Conservation (phyloP, 2,888 invertebrate genomes). For the Galeruca laticollis region DNA sequence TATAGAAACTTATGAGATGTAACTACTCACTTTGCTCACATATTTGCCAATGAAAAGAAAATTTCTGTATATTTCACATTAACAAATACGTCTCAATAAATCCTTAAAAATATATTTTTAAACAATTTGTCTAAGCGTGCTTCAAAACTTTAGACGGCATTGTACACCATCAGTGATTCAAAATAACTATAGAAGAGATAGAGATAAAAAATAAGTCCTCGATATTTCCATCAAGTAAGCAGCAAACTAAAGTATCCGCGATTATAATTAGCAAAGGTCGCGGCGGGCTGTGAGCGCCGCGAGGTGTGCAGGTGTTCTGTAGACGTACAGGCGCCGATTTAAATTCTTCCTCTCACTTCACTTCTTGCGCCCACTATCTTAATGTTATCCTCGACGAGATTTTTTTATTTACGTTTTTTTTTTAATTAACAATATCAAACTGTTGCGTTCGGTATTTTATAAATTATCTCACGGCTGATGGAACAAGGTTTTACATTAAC, state of each 20-base stretch:
- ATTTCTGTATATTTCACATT: neutral
- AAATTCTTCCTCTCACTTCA: slow-evolving; percentile 57
- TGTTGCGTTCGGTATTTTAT: neutral
- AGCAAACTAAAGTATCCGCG: slow-evolving; percentile 39
- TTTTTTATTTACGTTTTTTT: slow-evolving; percentile 4
- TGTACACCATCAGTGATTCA: neutral
- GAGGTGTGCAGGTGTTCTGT: slow-evolving; percentile 65
- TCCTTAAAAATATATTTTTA: neutral
- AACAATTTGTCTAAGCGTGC: no score
- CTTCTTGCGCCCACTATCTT: slow-evolving; percentile 27
- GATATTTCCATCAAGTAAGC: slow-evolving; percentile 6
- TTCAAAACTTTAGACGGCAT: neutral
- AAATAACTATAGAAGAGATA: neutral
- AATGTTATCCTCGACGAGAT: slow-evolving; percentile 11
- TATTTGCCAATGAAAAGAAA: no score
- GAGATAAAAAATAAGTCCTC: slow-evolving; percentile 22
- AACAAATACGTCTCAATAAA: neutral
- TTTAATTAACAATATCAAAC: slow-evolving; percentile 11
- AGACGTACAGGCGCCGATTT: slow-evolving; percentile 64
- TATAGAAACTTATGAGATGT: no score
- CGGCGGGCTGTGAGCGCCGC: slow-evolving; percentile 58
- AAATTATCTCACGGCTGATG: slow-evolving; percentile 4
- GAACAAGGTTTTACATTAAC: slow-evolving; percentile 2
- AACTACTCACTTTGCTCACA: no score
- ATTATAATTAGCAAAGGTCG: slow-evolving; percentile 66